Evolutionary conservation across 2,888 invertebrate genomes (phyloP), one percentile per base, ranked within the genome.

Genomic region (Meloe dianella): DNA sequence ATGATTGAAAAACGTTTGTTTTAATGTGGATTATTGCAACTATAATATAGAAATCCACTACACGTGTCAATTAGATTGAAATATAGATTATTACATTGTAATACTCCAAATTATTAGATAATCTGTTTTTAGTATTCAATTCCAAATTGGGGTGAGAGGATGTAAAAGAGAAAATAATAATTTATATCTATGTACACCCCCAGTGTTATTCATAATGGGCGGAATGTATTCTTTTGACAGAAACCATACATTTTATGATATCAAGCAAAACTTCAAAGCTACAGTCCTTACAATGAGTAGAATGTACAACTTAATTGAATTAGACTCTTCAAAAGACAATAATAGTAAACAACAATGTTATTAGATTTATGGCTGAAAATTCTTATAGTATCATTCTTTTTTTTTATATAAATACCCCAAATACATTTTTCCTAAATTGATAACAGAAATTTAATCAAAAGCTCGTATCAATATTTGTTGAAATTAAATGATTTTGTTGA

Each of bases 381-480:
- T 58, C 58, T 27, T 32, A 20, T 32, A 29, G 6, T n/a, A 58
- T 22, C 12, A 9, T 30, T 57, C 7, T 32, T 57, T 32, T 32
- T 29, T 32, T 35, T 12, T 58, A 14, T n/a, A 35, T 30, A 58
- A 22, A 17, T 12, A 58, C 17, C 0, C 57, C 58, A 58, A 35
- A 58, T 14, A 20, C 4, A 30, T 57, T 29, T 57, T 57, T 29
- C 14, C n/a, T 57, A 30, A 66, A 62, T 66, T 63, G 60, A 60
- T 63, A 63, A 12, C 38, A 64, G 41, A 61, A 70, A 74, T 59
- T 70, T 73, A 71, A 75, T 73, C 71, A 71, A 71, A 64, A 59
- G 64, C 63, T 68, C 60, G 68, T 68, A 72, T 74, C 74, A 75
- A 74, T 74, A 74, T 75, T 75, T 74, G 68, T 73, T 61, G 63